Conservation (phyloP, 53 echinoderm and acorn worm species). For the Mesocentrotus franciscanus region DNA sequence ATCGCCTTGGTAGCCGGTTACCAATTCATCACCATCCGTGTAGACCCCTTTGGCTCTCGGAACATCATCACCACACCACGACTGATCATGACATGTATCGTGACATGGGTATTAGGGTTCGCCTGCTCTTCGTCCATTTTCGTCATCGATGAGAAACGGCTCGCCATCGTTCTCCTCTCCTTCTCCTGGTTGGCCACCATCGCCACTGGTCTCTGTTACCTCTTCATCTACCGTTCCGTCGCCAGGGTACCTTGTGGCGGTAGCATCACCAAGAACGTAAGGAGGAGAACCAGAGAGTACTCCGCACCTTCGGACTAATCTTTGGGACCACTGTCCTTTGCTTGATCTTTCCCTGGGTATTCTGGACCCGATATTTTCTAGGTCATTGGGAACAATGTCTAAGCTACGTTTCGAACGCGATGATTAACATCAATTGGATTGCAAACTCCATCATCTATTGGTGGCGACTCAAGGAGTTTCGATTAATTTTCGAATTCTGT, state of each 20-base stretch:
- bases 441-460: conserved; percentile 18
- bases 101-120: background rate
- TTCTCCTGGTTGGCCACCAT: background rate
- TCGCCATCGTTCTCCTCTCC: background rate
- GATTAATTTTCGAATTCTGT: background rate
- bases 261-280: background rate
- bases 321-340: conserved; percentile 22
- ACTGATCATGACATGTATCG: background rate
- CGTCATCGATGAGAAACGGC: background rate
- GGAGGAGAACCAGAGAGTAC: conserved; percentile 11
- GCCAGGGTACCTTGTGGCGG: conserved; percentile 18
- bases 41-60: background rate
- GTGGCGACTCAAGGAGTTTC: conserved; percentile 24
- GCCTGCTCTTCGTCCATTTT: background rate
- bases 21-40: conserved; percentile 28
- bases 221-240: conserved; percentile 37
- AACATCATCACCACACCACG: conserved; percentile 28
- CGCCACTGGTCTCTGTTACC: background rate
- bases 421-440: conserved; percentile 36
- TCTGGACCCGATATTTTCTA: background rate
- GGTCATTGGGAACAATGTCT: background rate
- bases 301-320: conserved; percentile 8
- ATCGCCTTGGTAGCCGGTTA: conserved; percentile 14
- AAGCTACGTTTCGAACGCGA: background rate
- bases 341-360: conserved; percentile 25